Conservation (phyloP, 2,888 invertebrate species). For the Trichogramma evanescens region DNA sequence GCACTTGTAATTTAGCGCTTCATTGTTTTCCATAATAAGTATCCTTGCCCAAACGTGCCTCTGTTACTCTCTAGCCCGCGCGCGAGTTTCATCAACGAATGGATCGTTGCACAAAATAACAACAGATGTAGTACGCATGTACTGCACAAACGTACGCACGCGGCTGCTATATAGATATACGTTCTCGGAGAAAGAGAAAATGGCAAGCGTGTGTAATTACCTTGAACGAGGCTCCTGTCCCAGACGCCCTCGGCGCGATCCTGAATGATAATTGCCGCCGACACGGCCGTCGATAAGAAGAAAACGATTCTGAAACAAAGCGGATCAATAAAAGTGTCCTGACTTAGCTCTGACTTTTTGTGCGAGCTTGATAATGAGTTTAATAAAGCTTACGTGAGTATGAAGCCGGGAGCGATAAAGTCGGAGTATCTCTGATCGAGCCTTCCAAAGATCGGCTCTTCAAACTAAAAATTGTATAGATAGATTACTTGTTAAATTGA, state of each 20-base stretch:
- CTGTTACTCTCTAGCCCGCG: too few relatives aligned
- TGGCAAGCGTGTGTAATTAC: constrained; percentile 27
- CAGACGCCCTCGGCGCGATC: constrained; percentile 79
- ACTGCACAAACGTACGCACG: too few relatives aligned
- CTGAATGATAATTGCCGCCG: constrained; percentile 72
- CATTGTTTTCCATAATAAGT: constrained; percentile 17
- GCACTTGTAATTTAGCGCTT: constrained; percentile 3
- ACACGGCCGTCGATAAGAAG: constrained; percentile 77
- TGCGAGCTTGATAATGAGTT: constrained; percentile 8
- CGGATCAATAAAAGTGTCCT: background rate
- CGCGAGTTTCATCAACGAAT: too few relatives aligned
- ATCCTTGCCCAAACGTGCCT: too few relatives aligned
- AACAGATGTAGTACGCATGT: too few relatives aligned
- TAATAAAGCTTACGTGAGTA: constrained; percentile 63
- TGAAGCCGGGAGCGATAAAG: constrained; percentile 79
- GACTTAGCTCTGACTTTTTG: constrained; percentile 12
- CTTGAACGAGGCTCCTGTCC: constrained; percentile 80
- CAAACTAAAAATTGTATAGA: constrained; percentile 49
- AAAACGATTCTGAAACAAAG: constrained; percentile 63
- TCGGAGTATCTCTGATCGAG: constrained; percentile 64
- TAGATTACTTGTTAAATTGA: constrained; percentile 5
- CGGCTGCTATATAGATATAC: too few relatives aligned
- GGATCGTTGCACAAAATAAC: too few relatives aligned
- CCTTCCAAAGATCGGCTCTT: constrained; percentile 64
- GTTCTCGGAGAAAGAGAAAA: too few relatives aligned